Conservation (phyloP, 2,888 invertebrate species). For the Erebia epiphron region DNA sequence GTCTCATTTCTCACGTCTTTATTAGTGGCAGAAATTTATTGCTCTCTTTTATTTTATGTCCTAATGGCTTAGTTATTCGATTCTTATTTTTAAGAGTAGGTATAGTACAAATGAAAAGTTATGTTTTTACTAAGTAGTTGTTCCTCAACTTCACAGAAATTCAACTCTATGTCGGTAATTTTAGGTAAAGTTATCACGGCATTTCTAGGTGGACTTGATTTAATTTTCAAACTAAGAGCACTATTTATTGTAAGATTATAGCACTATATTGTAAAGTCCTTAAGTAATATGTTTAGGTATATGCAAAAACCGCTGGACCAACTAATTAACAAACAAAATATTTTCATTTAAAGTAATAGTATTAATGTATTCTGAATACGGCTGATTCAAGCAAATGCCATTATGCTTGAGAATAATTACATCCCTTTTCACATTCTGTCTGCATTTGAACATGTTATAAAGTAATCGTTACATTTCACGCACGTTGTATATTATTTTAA, state of each 20-base stretch:
- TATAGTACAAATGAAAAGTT: slow-evolving; percentile 15
- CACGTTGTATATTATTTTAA: slow-evolving; percentile 28
- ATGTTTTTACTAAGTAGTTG: not conserved
- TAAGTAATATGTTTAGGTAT: too few species aligned
- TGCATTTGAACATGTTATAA: slow-evolving; percentile 18
- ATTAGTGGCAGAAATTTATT: slow-evolving; percentile 20
- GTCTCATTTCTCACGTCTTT: slow-evolving; percentile 21
- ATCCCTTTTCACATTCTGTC: slow-evolving; percentile 11
- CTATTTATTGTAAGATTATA: too few species aligned
- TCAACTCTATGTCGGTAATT: too few species aligned
- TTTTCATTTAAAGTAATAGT: not conserved
- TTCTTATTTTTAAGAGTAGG: not conserved
- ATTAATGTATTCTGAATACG: not conserved
- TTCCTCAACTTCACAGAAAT: not conserved
- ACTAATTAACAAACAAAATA: too few species aligned
- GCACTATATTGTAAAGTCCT: too few species aligned
- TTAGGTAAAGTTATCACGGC: too few species aligned
- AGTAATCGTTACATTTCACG: slow-evolving; percentile 28
- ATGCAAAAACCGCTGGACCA: too few species aligned
- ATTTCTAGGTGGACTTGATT: too few species aligned
- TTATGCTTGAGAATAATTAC: slow-evolving; percentile 2
- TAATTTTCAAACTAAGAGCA: too few species aligned
- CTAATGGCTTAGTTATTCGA: slow-evolving; percentile 10
- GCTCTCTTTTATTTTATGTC: slow-evolving; percentile 22
- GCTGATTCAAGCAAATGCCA: not conserved